phyloP scores from a whole-genome alignment of 2,888 invertebrate species.

The Bruchidius siliquastri region DNA sequence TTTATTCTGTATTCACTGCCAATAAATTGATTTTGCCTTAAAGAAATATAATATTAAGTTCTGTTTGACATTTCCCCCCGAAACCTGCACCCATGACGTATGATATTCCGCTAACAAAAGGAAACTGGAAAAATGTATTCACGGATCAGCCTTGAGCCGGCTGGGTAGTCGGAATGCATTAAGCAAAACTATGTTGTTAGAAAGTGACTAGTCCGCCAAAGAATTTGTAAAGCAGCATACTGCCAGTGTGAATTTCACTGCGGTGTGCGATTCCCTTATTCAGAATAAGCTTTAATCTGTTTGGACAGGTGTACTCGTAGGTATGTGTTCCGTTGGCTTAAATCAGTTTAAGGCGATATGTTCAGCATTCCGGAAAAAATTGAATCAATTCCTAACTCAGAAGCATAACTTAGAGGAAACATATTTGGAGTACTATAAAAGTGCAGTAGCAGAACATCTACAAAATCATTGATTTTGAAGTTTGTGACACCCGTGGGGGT shows the following conservation, averaged over 20 bases:
- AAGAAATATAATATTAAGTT: too few species aligned
- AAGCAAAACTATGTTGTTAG: background rate
- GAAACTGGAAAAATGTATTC: background rate
- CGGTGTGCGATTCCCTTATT: background rate
- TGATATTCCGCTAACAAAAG: background rate
- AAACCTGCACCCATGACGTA: background rate
- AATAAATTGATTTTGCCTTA: too few species aligned
- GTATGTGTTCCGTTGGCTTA: background rate
- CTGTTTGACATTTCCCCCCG: too few species aligned
- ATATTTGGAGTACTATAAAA: too few species aligned
- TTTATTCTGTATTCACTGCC: too few species aligned
- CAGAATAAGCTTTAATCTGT: background rate
- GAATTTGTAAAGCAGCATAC: background rate
- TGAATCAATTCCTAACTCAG: too few species aligned
- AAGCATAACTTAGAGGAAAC: too few species aligned
- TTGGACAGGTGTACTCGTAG: background rate
- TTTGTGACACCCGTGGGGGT: too few species aligned
- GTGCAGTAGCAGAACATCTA: too few species aligned
- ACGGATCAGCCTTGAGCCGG: background rate
- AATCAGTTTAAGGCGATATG: too few species aligned
- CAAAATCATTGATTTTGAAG: too few species aligned
- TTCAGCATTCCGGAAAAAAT: background rate
- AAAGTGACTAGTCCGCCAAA: background rate
- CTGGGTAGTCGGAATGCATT: background rate
- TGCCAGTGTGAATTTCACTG: background rate